phyloP scores from a whole-genome alignment of 2,888 invertebrate genomes.

The Opisthograptis luteolata region DNA sequence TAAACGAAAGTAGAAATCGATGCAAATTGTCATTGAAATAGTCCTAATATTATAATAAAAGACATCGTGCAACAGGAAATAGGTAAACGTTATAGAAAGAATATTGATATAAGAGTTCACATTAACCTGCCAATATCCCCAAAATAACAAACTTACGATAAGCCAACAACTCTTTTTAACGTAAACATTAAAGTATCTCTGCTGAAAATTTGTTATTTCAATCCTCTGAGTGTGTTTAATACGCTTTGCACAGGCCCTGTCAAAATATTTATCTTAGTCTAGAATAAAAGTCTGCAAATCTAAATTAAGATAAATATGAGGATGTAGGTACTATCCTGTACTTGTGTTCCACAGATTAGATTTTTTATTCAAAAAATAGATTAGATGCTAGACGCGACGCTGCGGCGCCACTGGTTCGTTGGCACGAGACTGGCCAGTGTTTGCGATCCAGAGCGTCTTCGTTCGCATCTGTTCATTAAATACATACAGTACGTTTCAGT shows the following conservation, averaged over 20 bases:
- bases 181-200: slow-evolving; percentile 20
- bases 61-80: not conserved
- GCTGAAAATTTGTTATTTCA: slow-evolving; percentile 18
- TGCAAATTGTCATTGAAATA: not conserved
- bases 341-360: slow-evolving; percentile 30
- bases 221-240: slow-evolving; percentile 24
- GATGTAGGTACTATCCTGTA: slow-evolving; percentile 2
- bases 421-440: slow-evolving; percentile 70
- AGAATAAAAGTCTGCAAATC: not conserved
- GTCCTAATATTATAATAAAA: too few relatives aligned
- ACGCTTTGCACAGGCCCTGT: slow-evolving; percentile 14
- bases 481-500: slow-evolving; percentile 79
- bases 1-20: slow-evolving; percentile 7
- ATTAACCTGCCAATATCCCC: slow-evolving; percentile 12
- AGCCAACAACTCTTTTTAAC: slow-evolving; percentile 19
- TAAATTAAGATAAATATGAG: slow-evolving; percentile 18
- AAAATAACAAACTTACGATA: slow-evolving; percentile 16
- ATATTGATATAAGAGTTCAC: slow-evolving; percentile 3
- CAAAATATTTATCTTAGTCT: slow-evolving; percentile 29
- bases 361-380: slow-evolving; percentile 66
- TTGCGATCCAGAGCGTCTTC: slow-evolving; percentile 77
- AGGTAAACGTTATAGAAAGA: not conserved
- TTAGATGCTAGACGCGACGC: slow-evolving; percentile 58
- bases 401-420: slow-evolving; percentile 71
- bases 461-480: slow-evolving; percentile 78